phyloP scores from a whole-genome alignment of 1,140 invertebrate species.

The Colletes latitarsis region DNA sequence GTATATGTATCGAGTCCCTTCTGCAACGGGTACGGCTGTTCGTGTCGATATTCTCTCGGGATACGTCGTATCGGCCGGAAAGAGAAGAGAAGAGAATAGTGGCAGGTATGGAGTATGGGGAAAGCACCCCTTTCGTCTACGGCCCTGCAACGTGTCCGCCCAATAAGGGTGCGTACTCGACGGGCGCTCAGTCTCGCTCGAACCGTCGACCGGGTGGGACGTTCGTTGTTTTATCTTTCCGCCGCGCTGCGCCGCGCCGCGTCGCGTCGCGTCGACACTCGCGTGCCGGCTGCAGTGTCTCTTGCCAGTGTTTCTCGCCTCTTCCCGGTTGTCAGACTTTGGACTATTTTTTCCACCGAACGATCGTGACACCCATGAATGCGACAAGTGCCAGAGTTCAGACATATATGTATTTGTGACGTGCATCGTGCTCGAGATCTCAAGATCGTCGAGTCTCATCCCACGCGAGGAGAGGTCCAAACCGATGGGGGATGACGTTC shows the following conservation, averaged over 20 bases:
- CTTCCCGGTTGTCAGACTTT: neutral
- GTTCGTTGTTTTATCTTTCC: neutral
- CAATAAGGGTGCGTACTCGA: constrained; percentile 53
- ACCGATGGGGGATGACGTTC: constrained; percentile 70
- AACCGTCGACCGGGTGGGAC: constrained; percentile 36
- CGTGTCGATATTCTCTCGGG: constrained; percentile 46
- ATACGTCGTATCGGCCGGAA: constrained; percentile 26
- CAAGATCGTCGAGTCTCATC: neutral
- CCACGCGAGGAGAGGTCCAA: constrained; percentile 2
- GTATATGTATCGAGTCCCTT: constrained; percentile 6
- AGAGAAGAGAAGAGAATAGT: neutral
- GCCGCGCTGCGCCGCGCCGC: neutral
- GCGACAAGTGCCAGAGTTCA: neutral
- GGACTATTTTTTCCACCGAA: neutral
- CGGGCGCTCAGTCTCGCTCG: constrained; percentile 64
- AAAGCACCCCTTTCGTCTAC: constrained; percentile 35
- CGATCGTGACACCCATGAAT: neutral
- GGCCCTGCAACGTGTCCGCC: constrained; percentile 60
- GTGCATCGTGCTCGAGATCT: neutral
- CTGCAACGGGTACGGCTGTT: constrained; percentile 1
- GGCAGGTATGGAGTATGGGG: neutral
- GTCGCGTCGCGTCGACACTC: neutral
- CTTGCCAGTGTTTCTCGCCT: neutral
- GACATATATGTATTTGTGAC: neutral
- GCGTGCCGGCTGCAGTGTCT: neutral